Base-by-base conservation (phyloP, 2,113 vertebrate species). In the Leptosomus discolor region DNA sequence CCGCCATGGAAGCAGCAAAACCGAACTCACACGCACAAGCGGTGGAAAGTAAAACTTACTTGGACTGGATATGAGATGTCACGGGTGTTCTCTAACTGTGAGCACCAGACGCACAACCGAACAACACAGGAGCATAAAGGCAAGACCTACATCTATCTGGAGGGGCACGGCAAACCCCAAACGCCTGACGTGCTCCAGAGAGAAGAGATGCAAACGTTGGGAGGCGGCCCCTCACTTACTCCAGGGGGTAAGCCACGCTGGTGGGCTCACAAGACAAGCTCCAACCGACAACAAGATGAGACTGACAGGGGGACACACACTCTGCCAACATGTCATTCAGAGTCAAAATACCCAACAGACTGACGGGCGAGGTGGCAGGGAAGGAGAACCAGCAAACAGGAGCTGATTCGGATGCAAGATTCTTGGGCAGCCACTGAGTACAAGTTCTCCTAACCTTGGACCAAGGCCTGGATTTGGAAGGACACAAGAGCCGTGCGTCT, bases 391-490 rank as follows among this genome's bases (percentile, higher is more conserved):
- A 60, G 39, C 1, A 43, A 74, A 36, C 65, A 20, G 6, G 60
- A 84, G 45, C 2, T 14, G 36, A 65, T 24, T 36, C 41, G 83
- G 65, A 85, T 9, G 63, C 15, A 48, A 53, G 80, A 84, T 71
- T 94, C 60, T 57, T 48, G 79, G 84, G 95, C 77, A 76, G 71
- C 86, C 81, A 79, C 15, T 41, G 78, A 69, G 91, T 78, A 92
- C 91, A 85, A 87, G 67, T 45, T 95, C 91, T 95, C 91, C 92
- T 90, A 83, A 85, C 89, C 95, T 95, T 90, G 96, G 77, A 34
- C 65, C 92, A 95, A 97, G 96, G 95, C 91, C 91, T 92, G 86
- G 77, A 41, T 87, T 61, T 88, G 81, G 89, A 96, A 97, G 91
- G 94, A 92, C 95, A 82, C 65, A 32, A 84, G 90, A 96, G 93